Conservation (phyloP, 2,113 vertebrate species). For the Brachyistius frenatus region DNA sequence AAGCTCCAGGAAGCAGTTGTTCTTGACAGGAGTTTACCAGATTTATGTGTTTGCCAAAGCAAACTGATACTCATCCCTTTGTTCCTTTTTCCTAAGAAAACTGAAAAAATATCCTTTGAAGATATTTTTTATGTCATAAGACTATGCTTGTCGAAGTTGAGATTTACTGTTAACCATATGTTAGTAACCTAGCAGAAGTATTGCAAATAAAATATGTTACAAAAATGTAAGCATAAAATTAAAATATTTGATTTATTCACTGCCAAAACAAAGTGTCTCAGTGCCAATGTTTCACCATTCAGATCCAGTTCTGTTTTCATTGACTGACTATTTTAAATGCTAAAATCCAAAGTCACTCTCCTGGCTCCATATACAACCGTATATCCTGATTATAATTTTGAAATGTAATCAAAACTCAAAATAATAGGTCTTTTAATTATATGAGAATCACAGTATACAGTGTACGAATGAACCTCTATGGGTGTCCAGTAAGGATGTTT, state of each 20-base stretch:
- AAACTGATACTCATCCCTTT: no score
- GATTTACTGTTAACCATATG: no score
- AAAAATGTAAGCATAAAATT: no score
- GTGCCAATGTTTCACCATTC: background rate
- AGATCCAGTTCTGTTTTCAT: background rate
- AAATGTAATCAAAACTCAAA: constrained; percentile 48
- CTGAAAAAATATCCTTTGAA: no score
- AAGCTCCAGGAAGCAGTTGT: no score
- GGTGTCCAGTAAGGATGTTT: constrained; percentile 41
- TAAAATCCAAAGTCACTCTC: background rate
- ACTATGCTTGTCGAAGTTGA: no score
- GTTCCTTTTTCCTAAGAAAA: no score
- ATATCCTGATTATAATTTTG: constrained; percentile 1
- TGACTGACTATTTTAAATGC: background rate
- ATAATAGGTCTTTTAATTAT: constrained; percentile 26
- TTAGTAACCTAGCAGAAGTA: no score
- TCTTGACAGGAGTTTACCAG: no score
- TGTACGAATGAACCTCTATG: constrained; percentile 3
- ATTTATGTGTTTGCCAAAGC: no score
- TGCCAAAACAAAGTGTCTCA: background rate
- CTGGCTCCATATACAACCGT: background rate
- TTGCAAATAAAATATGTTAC: background rate
- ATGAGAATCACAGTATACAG: background rate
- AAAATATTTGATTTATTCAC: no score
- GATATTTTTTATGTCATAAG: no score